Base-by-base conservation (phyloP, 1,140 invertebrate genomes). In the Asobara japonica region DNA sequence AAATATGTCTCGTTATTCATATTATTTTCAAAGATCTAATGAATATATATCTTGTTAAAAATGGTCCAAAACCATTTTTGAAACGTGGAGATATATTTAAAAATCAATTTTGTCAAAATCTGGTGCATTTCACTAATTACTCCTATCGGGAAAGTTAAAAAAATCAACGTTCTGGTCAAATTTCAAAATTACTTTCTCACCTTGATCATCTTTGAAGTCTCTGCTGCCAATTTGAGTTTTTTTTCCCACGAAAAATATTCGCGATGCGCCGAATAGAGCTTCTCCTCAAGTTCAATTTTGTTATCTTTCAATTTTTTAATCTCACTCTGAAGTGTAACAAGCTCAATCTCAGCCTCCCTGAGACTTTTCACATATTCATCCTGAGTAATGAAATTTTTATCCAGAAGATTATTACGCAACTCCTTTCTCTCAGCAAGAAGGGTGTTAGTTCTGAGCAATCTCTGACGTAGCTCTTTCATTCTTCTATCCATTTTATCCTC, bases 231-330 rank as follows among this genome's bases (percentile, higher is more conserved):
- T 76, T 30, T 81, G 71, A 91, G 90, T 85, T 95, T 94, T 78
- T 94, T 93, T 77, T 95, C 92, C 94, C 94, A 95, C 4, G 92
- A 91, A 7, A 95, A 84, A 38, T 90, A 89, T 83, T 95, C 92
- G 36, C 90, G 88, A 79, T 94, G 92, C 31, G 89, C 82, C 33
- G 89, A 88, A 56, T 91, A 85, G 1, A 95, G 82, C 51, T 91
- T 87, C 71, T 91, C 89, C 20, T 90, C 90, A 0, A 93, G 77
- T 45, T 87, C 83, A 30, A 89, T 85, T 74, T 93, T 94, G 61
- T 93, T 91, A 51, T 91, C 89, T 76, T 90, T 89, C 25, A 94
- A 80, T 2, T 90, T 84, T 74, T 89, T 87, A 64, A 94, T 92
- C 71, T 93, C 90, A 70, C 89, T 90, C 83, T 93, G 89, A 8